Conservation (phyloP, 2,888 invertebrate species). For the Sinodicranocentrus sp. region DNA sequence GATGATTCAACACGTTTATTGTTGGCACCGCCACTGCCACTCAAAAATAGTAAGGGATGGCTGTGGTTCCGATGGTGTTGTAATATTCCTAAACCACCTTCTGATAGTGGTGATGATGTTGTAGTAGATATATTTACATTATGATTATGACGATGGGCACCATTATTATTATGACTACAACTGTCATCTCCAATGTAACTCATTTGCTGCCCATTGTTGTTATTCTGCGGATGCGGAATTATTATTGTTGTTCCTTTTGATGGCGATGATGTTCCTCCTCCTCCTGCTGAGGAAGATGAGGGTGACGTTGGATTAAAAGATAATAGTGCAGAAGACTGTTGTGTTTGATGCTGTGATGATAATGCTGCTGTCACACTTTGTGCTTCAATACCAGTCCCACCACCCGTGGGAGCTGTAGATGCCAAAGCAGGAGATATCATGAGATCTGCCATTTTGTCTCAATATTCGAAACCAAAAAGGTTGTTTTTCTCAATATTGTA, state of each 20-base stretch:
- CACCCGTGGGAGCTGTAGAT: constrained; percentile 35
- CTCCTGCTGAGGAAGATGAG: constrained; percentile 38
- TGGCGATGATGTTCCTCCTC: constrained; percentile 36
- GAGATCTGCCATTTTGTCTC: constrained; percentile 63
- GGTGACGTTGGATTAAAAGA: constrained; percentile 37
- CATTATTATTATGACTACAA: constrained; percentile 53
- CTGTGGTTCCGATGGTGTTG: constrained; percentile 65
- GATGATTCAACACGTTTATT: constrained; percentile 47
- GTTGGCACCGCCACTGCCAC: constrained; percentile 38
- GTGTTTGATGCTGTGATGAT: constrained; percentile 21
- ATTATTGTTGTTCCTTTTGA: constrained; percentile 50
- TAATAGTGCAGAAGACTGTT: constrained; percentile 19
- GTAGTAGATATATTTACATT: constrained; percentile 30
- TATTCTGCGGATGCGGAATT: constrained; percentile 66
- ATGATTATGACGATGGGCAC: constrained; percentile 15
- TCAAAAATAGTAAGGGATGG: constrained; percentile 56
- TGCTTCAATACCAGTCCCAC: constrained; percentile 31
- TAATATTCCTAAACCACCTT: constrained; percentile 27
- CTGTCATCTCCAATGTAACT: constrained; percentile 44
- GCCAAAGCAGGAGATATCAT: constrained; percentile 45
- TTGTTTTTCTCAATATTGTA: background rate
- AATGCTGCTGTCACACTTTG: constrained; percentile 46
- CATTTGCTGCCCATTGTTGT: constrained; percentile 64
- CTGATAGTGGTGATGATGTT: constrained; percentile 2
- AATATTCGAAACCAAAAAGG: constrained; percentile 15